Percentiles rank a stretch among this genome's conserved stretches.
Conservation (phyloP, 2,888 invertebrate species). For the Hemaris fuciformis region DNA sequence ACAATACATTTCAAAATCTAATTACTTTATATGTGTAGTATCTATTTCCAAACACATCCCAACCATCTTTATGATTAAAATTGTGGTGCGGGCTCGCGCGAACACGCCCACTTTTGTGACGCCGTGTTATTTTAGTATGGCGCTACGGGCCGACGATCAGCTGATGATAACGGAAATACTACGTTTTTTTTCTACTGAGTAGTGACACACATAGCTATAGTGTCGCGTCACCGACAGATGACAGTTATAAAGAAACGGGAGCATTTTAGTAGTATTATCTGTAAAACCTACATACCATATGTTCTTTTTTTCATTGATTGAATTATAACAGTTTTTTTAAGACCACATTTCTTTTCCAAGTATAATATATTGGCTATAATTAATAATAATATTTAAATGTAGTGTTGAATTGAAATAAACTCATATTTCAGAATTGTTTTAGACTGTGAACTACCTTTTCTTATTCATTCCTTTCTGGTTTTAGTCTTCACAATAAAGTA, state of each 20-base stretch:
- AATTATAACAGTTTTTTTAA: no score
- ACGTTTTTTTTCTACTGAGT: background rate
- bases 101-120: conserved; percentile 13
- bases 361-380: background rate
- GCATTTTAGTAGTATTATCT: no score
- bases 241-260: background rate
- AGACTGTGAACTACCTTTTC: no score
- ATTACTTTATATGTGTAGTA: no score
- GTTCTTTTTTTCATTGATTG: background rate
- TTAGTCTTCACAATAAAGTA: no score
- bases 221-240: background rate
- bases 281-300: no score
- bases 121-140: background rate
- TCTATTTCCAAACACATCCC: background rate
- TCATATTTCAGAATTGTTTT: no score
- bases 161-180: conserved; percentile 5
- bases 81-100: background rate
- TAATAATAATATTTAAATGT: background rate
- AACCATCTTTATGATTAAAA: background rate
- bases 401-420: background rate
- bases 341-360: no score
- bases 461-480: no score
- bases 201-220: background rate
- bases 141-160: background rate
- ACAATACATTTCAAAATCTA: no score